phyloP scores from a whole-genome alignment of 53 echinoderm and acorn worm species.

The Echinometra lucunter region DNA sequence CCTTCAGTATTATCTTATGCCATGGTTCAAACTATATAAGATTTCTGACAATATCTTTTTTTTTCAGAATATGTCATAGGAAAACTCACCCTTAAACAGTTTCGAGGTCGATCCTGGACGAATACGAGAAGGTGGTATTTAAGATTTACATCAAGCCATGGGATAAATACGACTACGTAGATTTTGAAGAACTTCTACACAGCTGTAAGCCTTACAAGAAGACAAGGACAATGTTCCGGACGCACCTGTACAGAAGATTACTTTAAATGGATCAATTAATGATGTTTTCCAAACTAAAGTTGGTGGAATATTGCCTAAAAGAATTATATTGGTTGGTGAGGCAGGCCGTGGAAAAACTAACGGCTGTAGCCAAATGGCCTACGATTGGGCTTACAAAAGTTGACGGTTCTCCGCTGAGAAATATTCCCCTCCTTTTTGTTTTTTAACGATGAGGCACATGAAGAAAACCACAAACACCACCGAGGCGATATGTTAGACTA shows the following conservation, averaged over 20 bases:
- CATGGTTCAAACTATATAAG: no score
- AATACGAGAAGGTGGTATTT: background rate
- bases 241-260: background rate
- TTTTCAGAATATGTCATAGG: background rate
- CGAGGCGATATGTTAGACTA: background rate
- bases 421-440: background rate
- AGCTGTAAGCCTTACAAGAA: background rate
- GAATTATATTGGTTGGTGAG: background rate
- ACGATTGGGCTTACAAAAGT: slow-evolving; percentile 29
- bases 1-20: no score
- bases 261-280: background rate
- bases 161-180: background rate
- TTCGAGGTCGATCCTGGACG: background rate
- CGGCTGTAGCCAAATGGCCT: background rate
- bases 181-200: background rate
- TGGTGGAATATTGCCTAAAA: background rate
- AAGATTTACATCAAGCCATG: slow-evolving; percentile 20
- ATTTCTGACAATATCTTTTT: background rate
- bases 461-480: background rate
- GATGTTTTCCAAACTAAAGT: slow-evolving; percentile 1
- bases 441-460: slow-evolving; percentile 1
- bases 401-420: background rate
- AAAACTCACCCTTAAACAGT: background rate
- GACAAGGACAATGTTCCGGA: background rate
- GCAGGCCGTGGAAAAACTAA: slow-evolving; percentile 44